Evolutionary conservation across 1,140 invertebrate species (phyloP), one percentile per base, ranked within the genome.

Genomic region (Pseudomyrmex flavicornis): DNA sequence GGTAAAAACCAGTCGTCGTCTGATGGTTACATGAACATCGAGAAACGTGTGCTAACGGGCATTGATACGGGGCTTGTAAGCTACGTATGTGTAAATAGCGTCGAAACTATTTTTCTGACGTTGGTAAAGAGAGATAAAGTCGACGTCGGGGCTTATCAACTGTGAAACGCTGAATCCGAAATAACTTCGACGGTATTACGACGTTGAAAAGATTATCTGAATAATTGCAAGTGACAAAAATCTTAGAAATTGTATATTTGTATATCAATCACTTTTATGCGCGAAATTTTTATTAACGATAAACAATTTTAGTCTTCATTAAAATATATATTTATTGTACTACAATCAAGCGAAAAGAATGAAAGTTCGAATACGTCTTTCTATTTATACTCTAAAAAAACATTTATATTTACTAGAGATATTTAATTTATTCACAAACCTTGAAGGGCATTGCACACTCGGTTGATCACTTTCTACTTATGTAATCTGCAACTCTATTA

Each of bases 141-240:
- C 72, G 59, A 75, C 17, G 46, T 50, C 15, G 46, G 35, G 22
- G 50, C 22, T 76, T 85, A 85, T 85, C 84, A 59, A 35, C 35
- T 35, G 54, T 20, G 2, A 44, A n/a, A 48, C n/a, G 61, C 59
- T 69, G 76, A 79, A 79, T 59, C 17, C 52, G 52, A 17, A 46
- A 22, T 79, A 74, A 35, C 35, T 58, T 50, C 66, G 72, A 48
- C 58, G 61, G 20, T 72, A 63, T 50, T 61, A 48, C 20, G 66
- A 56, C 46, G 35, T 62, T 48, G 10, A 68, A 44, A 76, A 82
- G 46, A 56, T 48, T 56, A 35, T n/a, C 13, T 44, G 66, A 61
- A 66, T 72, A 83, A 65, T 44, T 2, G 13, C n/a, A 58, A 58
- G n/a, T 58, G 13, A n/a, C 13, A 4, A 15, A 58, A 8, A 17